Evolutionary conservation across 2,888 invertebrate genomes (phyloP), one percentile per base, ranked within the genome.

Genomic region (Brachynemurus nebulosus): DNA sequence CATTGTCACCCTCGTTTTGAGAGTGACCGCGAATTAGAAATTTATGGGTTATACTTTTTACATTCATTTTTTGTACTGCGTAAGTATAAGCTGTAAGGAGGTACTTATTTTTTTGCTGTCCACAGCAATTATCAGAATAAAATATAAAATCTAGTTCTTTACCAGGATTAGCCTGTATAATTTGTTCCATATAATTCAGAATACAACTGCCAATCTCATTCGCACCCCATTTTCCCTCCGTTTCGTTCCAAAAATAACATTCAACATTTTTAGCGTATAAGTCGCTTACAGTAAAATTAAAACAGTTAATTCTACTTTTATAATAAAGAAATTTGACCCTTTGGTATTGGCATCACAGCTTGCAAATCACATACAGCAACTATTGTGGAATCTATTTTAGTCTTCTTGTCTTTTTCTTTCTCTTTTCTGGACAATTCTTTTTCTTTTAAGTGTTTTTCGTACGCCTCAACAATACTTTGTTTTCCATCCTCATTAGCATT

Each of bases 71-170:
- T 12, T 39, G 33, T 9, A 50, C 49, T 14, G 47, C 50, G 40
- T 50, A 50, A 34, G 50, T 47, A 45, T 52, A 52, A 20, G 35
- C 40, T 5, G 50, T 46, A 16, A 53, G 14, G 12, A 53, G 19
- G 37, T 41, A 53, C 39, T 52, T 48, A 40, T 50, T 51, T 52
- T 53, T 38, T 53, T 54, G 50, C 39, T 57, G 56, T 9, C 56
- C 56, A 36, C 52, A 53, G 42, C 56, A 58, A 45, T 58, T 57
- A 42, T 57, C 57, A 18, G 54, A 55, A 49, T 57, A 57, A 47
- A 57, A 56, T 40, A 52, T 54, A 21, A 54, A 45, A 21, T 50
- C 47, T 12, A 47, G 41, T 39, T 50, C 41, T 41, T 44, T 34
- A 21, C 44, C 47, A 27, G 42, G 34, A 17, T 41, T 44, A 34